Percentiles rank a stretch among this genome's conserved stretches.
phyloP scores from a whole-genome alignment of 2,888 invertebrate genomes.

The Plagodis pulveraria region DNA sequence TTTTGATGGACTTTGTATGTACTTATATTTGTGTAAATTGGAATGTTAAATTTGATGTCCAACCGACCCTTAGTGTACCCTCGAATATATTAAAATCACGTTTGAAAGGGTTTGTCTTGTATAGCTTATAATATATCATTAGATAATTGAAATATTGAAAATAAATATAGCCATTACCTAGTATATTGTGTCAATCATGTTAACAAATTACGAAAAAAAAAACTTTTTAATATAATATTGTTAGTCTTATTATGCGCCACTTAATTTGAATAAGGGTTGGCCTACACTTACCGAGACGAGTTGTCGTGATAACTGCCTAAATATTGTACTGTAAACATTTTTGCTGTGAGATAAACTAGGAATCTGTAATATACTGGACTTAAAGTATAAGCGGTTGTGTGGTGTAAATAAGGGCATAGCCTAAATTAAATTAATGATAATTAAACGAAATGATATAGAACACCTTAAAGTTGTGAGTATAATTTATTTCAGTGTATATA shows the following conservation, averaged over 20 bases:
- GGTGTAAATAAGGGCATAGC: conserved; percentile 21
- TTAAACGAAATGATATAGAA: not conserved
- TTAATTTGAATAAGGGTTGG: too few relatives aligned
- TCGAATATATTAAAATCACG: not conserved
- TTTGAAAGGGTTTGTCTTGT: not conserved
- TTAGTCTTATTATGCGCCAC: too few relatives aligned
- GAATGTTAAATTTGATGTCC: conserved; percentile 34
- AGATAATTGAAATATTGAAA: too few relatives aligned
- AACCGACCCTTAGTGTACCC: not conserved
- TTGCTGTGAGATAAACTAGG: conserved; percentile 3
- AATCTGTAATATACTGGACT: not conserved
- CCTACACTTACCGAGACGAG: too few relatives aligned
- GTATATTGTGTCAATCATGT: too few relatives aligned
- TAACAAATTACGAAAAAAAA: too few relatives aligned
- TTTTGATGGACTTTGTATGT: conserved; percentile 20
- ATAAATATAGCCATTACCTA: too few relatives aligned
- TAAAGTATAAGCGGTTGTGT: not conserved
- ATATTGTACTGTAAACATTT: not conserved
- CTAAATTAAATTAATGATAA: conserved; percentile 4
- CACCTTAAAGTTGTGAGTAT: too few relatives aligned
- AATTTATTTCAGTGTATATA: too few relatives aligned
- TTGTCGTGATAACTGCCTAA: not conserved
- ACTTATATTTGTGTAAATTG: conserved; percentile 30
- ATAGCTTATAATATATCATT: too few relatives aligned
- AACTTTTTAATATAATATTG: too few relatives aligned